Evolutionary conservation across 2,888 invertebrate species (phyloP).

Genomic region (Teleogryllus oceanicus): DNA sequence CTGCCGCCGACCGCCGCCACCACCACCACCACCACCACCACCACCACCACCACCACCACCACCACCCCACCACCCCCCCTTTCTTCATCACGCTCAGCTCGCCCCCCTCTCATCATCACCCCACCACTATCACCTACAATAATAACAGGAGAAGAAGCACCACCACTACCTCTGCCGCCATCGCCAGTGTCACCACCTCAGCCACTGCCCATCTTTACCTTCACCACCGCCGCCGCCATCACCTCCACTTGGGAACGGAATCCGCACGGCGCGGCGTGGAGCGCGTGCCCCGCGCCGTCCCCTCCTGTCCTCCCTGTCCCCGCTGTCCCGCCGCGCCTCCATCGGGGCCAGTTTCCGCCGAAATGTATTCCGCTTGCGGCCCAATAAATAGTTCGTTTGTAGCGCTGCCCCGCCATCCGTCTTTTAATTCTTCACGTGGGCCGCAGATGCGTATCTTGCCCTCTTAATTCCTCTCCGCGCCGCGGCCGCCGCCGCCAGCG

Average conservation of each 20-base stretch:
- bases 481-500: background rate
- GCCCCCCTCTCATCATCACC: too few relatives aligned
- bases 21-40: too few relatives aligned
- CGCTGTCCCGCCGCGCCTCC: background rate
- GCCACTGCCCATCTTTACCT: too few relatives aligned
- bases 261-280: background rate
- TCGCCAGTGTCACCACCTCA: too few relatives aligned
- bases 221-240: too few relatives aligned
- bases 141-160: too few relatives aligned
- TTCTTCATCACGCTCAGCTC: too few relatives aligned
- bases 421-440: conserved; percentile 3
- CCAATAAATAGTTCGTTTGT: conserved; percentile 18
- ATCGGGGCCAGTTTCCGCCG: background rate
- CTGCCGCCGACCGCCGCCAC: too few relatives aligned
- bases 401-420: background rate
- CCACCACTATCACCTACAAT: too few relatives aligned
- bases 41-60: too few relatives aligned
- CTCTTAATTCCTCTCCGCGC: background rate
- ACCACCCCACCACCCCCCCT: too few relatives aligned
- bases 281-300: background rate
- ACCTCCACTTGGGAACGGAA: background rate
- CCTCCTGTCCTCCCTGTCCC: background rate
- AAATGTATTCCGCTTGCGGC: background rate
- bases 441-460: conserved; percentile 18
- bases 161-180: too few relatives aligned